These are phyloP conservation scores for Zapus hudsonius DNA, from an alignment of 2,113 vertebrate genomes.

Conservation along the genomic window DNA sequence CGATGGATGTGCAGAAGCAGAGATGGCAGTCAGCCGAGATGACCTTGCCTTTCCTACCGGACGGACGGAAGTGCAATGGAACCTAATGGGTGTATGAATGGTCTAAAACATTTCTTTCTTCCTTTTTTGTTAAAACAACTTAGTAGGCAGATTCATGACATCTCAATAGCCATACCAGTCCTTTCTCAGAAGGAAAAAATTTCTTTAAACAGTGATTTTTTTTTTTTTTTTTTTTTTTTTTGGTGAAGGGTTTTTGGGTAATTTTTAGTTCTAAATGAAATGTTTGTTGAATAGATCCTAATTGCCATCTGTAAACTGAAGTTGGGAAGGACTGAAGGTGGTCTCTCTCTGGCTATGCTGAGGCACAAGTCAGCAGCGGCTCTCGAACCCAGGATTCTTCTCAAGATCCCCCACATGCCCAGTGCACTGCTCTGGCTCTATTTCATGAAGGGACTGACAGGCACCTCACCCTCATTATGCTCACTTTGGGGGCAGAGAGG, in stretches of 20 bases:
- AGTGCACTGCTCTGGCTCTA: fast-evolving
- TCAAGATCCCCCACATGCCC: not conserved
- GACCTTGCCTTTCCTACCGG: constrained; percentile 76
- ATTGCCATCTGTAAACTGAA: not conserved
- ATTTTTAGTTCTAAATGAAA: constrained; percentile 29
- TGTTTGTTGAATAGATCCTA: constrained; percentile 6
- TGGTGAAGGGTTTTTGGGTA: constrained; percentile 66
- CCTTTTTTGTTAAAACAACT: constrained; percentile 73
- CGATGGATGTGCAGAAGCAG: constrained; percentile 51
- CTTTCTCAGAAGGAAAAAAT: constrained; percentile 47
- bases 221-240: no score
- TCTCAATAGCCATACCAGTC: constrained; percentile 62
- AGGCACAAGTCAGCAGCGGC: not conserved
- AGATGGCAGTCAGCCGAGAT: constrained; percentile 53
- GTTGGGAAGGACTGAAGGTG: constrained; percentile 6
- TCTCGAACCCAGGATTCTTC: not conserved
- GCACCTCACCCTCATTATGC: not conserved
- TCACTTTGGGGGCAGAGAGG: constrained; percentile 31
- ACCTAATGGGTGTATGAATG: constrained; percentile 73
- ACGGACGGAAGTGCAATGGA: constrained; percentile 82
- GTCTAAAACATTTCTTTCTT: constrained; percentile 86
- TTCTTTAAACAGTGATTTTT: constrained; percentile 47
- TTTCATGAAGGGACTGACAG: not conserved
- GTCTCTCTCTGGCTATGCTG: not conserved
- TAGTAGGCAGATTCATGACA: constrained; percentile 68